These are phyloP conservation scores for Dimorphilus gyrociliatus DNA, from an alignment of 2,888 invertebrate species.

Conservation along the genomic window DNA sequence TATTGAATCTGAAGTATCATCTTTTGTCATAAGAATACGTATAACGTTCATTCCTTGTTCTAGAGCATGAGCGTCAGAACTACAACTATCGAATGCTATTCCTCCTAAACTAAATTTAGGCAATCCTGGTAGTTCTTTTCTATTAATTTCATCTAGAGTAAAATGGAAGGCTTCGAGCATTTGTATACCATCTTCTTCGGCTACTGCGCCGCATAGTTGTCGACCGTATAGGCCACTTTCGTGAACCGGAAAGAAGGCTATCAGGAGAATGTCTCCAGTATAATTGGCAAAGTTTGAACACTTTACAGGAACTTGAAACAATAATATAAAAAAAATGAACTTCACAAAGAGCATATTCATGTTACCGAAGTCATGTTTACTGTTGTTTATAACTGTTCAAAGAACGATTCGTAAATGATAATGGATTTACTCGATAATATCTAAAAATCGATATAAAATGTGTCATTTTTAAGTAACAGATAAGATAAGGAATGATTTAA, in stretches of 20 bases:
- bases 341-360: too few species aligned
- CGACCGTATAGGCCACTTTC: too few species aligned
- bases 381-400: too few species aligned
- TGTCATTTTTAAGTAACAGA: too few species aligned
- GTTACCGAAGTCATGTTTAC: too few species aligned
- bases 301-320: background rate
- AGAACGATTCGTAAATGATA: too few species aligned
- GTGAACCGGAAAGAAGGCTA: slow-evolving; percentile 54
- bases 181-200: slow-evolving; percentile 53
- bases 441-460: too few species aligned
- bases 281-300: slow-evolving; percentile 11
- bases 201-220: slow-evolving; percentile 33
- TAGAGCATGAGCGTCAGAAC: slow-evolving; percentile 50
- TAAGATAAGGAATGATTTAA: too few species aligned
- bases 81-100: slow-evolving; percentile 48
- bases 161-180: slow-evolving; percentile 53
- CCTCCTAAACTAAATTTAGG: slow-evolving; percentile 49
- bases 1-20: background rate
- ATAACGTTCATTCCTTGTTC: slow-evolving; percentile 45
- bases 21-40: slow-evolving; percentile 3
- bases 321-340: too few species aligned
- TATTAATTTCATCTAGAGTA: slow-evolving; percentile 51
- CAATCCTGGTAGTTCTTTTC: slow-evolving; percentile 41
- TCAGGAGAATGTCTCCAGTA: slow-evolving; percentile 49
- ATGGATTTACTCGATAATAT: too few species aligned